Evolutionary conservation across 2,888 invertebrate genomes (phyloP).

Genomic region (Andrena flavipes): DNA sequence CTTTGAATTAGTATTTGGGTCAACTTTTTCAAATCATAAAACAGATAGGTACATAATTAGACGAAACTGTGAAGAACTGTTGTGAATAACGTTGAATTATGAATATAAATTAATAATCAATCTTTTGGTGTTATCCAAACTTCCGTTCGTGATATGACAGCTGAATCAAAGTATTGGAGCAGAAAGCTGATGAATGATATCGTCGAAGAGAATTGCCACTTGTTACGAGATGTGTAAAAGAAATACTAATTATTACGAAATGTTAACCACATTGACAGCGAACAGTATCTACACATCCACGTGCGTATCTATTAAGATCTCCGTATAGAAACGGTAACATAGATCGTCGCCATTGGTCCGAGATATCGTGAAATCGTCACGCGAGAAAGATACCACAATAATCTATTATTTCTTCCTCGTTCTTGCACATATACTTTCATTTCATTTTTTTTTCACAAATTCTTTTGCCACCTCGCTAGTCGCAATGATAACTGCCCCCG

Average conservation of each 20-base stretch:
- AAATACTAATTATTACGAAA: not conserved
- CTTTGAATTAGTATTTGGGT: not conserved
- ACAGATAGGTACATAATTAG: too few species aligned
- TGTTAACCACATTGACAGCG: not conserved
- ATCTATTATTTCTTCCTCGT: constrained; percentile 54
- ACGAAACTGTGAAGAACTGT: too few species aligned
- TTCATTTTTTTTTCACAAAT: constrained; percentile 7
- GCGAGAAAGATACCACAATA: constrained; percentile 66
- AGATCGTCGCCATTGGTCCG: constrained; percentile 51
- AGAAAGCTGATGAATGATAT: not conserved
- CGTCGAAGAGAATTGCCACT: not conserved
- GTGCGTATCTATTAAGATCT: constrained; percentile 42
- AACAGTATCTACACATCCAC: constrained; percentile 12
- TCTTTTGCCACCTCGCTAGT: not conserved
- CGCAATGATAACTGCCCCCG: not conserved
- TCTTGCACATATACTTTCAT: constrained; percentile 11
- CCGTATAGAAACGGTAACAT: constrained; percentile 45
- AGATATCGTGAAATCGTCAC: constrained; percentile 59
- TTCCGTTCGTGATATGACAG: not conserved
- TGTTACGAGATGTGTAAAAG: not conserved
- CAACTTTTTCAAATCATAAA: too few species aligned
- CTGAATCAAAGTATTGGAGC: too few species aligned
- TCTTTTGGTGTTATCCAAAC: not conserved
- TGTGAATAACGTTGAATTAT: too few species aligned
- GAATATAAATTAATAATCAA: too few species aligned